Percentiles rank a stretch among this genome's conserved stretches.
These are phyloP conservation scores for Pandemis cinnamomeana DNA, from an alignment of 2,888 invertebrate species.

Conservation along the genomic window DNA sequence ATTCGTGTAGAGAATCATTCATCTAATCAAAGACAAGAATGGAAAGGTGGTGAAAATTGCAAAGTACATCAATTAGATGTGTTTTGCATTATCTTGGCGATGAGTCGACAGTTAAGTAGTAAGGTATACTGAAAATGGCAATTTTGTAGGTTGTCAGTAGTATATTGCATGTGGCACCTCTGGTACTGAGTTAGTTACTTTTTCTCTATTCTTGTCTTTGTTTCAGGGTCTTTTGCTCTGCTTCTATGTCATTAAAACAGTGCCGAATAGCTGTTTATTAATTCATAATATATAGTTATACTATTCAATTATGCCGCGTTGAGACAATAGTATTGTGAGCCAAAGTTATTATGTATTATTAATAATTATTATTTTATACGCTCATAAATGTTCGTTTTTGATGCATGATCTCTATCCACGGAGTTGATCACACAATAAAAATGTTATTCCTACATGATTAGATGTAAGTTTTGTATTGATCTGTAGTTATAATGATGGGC, in stretches of 20 bases:
- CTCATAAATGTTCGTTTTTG: constrained; percentile 29
- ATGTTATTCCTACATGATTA: constrained; percentile 41
- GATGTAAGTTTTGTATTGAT: constrained; percentile 50
- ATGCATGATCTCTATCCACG: constrained; percentile 45
- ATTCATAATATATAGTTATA: neutral
- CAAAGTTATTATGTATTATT: constrained; percentile 46
- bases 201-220: no score
- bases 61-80: no score
- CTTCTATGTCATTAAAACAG: neutral
- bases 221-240: neutral
- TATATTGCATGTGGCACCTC: no score
- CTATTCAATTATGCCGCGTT: constrained; percentile 1
- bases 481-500: constrained; percentile 39
- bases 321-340: constrained; percentile 46
- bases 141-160: no score
- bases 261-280: constrained; percentile 6
- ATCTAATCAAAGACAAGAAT: no score
- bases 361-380: constrained; percentile 31
- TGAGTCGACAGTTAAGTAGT: no score
- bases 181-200: no score
- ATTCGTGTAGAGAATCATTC: no score
- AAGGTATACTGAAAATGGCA: no score
- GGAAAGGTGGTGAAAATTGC: no score
- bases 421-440: constrained; percentile 35
- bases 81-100: no score